Base-by-base conservation (phyloP, 2,113 vertebrate species). In the Chaenocephalus aceratus region DNA sequence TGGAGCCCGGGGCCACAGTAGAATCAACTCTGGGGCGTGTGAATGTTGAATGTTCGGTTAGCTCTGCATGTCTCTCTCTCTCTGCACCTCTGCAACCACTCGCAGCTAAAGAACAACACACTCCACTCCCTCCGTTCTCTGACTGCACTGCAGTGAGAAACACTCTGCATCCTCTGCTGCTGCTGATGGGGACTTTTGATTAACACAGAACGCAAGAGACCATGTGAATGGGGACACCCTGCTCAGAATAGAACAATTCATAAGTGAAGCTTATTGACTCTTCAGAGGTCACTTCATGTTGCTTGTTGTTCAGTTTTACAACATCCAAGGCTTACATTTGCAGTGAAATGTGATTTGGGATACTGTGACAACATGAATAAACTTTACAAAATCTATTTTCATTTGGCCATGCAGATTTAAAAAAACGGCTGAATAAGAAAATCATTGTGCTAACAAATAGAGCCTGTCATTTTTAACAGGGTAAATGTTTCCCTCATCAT, bases 21-120 rank as follows among this genome's bases (percentile, higher is more conserved):
- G 68, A 72, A 59, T 77, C 77, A 80, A 87, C 86, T 88, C 72
- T 1, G 18, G 91, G 92, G 84, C 83, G 89, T 94, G 91, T 92
- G 90, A 94, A 93, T 79, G 79, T 75, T 88, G 83, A 91, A 74
- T 74, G 72, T 83, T 77, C n/a, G n/a, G 85, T 48, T 83, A 81
- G 75, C 79, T 87, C 80, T 90, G 81, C 56, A 44, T 75, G 86
- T 82, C 59, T 91, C 72, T 81, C 72, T 81, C 68, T 46, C 68
- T 46, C 44, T 64, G 77, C 85, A 85, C 84, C 83, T 88, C 86
- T 82, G 86, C 81, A 84, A 68, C 67, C 75, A 52, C 54, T 70
- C 89, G 77, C 87, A 86, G 86, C 87, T 79, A 82, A 89, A 56
- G 54, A 90, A 88, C 83, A 91, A 80, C 86, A 87, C 88, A 62